Percentiles rank a stretch among this genome's conserved stretches.
These are phyloP conservation scores for Bubo blakistoni DNA, from an alignment of 2,113 vertebrate species.

Conservation along the genomic window DNA sequence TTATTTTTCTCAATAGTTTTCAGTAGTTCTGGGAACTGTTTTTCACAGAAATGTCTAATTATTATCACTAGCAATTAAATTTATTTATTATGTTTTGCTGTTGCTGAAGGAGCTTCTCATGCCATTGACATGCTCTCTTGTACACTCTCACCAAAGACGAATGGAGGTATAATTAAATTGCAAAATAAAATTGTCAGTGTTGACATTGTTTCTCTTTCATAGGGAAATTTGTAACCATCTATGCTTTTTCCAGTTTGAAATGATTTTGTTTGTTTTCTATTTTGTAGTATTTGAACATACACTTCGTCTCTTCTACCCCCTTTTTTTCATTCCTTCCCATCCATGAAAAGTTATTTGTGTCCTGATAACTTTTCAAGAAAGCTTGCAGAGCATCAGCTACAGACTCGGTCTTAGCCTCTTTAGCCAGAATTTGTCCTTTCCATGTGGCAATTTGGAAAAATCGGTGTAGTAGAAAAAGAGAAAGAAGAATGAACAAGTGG, in stretches of 20 bases:
- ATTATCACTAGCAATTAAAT: conserved; percentile 48
- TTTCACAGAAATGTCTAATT: conserved; percentile 49
- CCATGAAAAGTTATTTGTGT: not conserved
- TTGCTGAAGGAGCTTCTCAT: conserved; percentile 13
- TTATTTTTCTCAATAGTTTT: conserved; percentile 30
- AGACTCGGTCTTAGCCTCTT: not conserved
- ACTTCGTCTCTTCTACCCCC: not conserved
- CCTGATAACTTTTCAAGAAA: not conserved
- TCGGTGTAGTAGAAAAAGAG: not conserved
- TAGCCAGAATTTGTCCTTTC: not conserved
- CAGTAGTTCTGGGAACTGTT: conserved; percentile 57
- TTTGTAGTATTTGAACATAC: not conserved
- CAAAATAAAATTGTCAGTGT: not conserved
- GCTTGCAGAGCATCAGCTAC: not conserved
- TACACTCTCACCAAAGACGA: not conserved
- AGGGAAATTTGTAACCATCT: not conserved
- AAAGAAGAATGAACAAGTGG: not conserved
- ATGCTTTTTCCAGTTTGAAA: not conserved
- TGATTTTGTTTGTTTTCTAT: not conserved
- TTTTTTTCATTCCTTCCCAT: not conserved
- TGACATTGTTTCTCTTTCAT: not conserved
- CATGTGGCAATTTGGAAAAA: not conserved
- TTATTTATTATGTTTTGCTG: conserved; percentile 43
- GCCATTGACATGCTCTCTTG: not conserved
- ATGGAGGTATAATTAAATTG: not conserved